Evolutionary conservation across 2,797 vertebrate species (phyloP).

Genomic region (Parauchenoglanis ngamensis): DNA sequence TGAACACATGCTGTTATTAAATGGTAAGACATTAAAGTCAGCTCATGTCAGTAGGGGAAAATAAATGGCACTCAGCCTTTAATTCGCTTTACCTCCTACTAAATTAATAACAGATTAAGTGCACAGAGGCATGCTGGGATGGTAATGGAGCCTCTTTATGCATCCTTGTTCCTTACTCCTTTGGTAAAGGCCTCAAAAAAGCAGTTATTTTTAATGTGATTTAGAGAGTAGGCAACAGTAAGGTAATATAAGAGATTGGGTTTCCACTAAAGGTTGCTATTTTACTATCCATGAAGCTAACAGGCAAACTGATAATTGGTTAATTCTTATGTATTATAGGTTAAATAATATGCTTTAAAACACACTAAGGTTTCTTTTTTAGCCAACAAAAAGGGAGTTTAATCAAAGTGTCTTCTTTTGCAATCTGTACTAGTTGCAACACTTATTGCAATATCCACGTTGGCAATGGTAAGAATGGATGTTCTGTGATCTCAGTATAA

Average conservation of each 20-base stretch:
- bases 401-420: neutral
- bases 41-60: constrained; percentile 20
- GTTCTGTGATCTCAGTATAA: neutral
- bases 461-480: neutral
- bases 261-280: neutral
- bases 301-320: neutral
- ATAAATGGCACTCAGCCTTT: constrained; percentile 27
- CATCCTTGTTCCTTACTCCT: neutral
- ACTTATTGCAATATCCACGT: neutral
- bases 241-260: neutral
- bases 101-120: constrained; percentile 24
- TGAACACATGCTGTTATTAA: constrained; percentile 4
- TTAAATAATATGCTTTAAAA: neutral
- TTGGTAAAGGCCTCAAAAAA: neutral
- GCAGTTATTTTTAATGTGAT: constrained; percentile 1
- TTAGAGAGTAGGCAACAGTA: neutral
- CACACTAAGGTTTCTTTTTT: neutral
- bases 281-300: neutral
- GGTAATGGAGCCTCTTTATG: constrained; percentile 13
- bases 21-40: constrained; percentile 24
- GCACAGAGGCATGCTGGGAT: constrained; percentile 9
- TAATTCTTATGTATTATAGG: neutral
- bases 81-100: constrained; percentile 25
- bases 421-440: neutral
- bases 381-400: neutral